Evolutionary conservation across 2,888 invertebrate genomes (phyloP).

Genomic region (Ceriagrion tenellum): DNA sequence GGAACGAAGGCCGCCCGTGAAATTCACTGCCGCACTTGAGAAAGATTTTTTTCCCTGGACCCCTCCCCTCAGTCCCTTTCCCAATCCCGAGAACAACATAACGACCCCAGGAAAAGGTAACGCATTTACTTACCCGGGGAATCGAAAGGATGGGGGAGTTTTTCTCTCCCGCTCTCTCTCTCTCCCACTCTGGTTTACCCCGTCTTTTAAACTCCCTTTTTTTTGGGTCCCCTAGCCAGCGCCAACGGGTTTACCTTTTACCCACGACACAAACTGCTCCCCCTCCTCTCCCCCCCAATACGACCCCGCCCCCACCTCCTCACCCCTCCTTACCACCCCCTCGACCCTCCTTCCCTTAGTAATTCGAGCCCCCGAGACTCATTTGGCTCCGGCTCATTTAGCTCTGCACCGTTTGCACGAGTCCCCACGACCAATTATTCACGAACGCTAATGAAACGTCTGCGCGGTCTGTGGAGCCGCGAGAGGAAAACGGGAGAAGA

Average conservation of each 20-base stretch:
- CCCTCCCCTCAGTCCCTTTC: too few relatives aligned
- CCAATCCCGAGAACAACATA: not conserved
- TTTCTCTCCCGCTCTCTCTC: not conserved
- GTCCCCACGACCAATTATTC: slow-evolving; percentile 17
- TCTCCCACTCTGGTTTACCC: not conserved
- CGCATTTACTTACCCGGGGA: not conserved
- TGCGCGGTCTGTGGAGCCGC: not conserved
- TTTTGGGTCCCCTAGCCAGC: not conserved
- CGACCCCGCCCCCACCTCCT: too few relatives aligned
- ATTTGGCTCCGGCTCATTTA: slow-evolving; percentile 5
- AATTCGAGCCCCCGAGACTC: slow-evolving; percentile 19
- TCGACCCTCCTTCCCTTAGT: not conserved
- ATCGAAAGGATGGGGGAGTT: not conserved
- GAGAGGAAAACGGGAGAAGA: not conserved
- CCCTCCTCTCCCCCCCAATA: too few relatives aligned
- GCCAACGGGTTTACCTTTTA: not conserved
- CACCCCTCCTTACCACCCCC: too few relatives aligned
- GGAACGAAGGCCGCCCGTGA: not conserved
- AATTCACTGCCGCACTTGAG: not conserved
- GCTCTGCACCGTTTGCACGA: not conserved
- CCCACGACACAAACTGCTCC: not conserved
- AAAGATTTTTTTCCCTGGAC: too few relatives aligned
- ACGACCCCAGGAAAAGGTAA: not conserved
- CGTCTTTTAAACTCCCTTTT: not conserved
- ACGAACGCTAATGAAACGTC: slow-evolving; percentile 28